phyloP scores from a whole-genome alignment of 2,797 vertebrate species.

The Streptopelia turtur region DNA sequence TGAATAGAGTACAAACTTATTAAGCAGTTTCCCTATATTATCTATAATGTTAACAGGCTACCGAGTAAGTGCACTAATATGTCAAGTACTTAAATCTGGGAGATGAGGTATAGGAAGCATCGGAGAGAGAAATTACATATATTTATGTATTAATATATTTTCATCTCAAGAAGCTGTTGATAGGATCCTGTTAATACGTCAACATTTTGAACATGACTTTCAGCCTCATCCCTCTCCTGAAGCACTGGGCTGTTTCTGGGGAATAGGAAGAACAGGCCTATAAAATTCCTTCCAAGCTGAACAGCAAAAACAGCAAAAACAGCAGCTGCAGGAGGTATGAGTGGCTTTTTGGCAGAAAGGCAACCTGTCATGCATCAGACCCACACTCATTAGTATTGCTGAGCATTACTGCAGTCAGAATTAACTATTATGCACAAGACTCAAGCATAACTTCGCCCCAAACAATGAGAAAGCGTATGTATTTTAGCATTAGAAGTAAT shows the following conservation, averaged over 20 bases:
- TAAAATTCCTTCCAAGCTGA: background rate
- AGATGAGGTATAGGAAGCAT: background rate
- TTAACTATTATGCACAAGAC: background rate
- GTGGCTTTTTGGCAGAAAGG: slow-evolving; percentile 41
- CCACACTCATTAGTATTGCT: slow-evolving; percentile 15
- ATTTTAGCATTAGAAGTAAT: background rate
- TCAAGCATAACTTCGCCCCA: slow-evolving; percentile 23
- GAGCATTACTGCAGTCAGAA: background rate
- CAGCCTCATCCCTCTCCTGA: background rate
- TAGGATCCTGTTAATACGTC: background rate
- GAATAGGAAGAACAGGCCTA: background rate
- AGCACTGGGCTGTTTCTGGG: background rate
- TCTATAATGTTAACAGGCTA: background rate
- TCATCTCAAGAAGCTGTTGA: background rate
- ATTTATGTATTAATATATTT: background rate
- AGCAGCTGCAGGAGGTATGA: slow-evolving; percentile 23
- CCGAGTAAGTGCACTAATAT: background rate
- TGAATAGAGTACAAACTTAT: background rate
- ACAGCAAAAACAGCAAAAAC: slow-evolving; percentile 42
- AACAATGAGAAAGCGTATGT: background rate
- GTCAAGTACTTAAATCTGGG: background rate
- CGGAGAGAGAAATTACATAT: background rate
- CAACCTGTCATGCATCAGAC: slow-evolving; percentile 20
- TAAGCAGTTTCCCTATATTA: background rate
- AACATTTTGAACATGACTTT: slow-evolving; percentile 15